Evolutionary conservation across 2,888 invertebrate species (phyloP).

Genomic region (Lapara coniferarum): DNA sequence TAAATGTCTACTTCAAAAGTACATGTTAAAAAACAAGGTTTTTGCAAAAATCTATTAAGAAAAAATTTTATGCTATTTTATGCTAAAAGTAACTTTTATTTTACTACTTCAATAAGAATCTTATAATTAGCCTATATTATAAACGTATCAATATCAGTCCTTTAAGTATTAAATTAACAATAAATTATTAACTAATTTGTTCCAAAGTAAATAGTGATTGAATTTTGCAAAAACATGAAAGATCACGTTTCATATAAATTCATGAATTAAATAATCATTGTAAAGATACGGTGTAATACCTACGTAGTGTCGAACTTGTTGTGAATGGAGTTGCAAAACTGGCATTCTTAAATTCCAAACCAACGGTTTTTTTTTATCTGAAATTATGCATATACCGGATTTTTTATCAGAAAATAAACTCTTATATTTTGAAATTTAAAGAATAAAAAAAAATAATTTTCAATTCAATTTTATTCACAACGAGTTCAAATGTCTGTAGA

Average conservation of each 20-base stretch:
- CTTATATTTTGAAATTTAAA: neutral
- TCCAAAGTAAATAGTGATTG: slow-evolving; percentile 29
- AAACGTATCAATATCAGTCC: neutral
- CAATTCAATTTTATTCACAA: slow-evolving; percentile 25
- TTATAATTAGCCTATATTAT: neutral
- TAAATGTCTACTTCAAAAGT: neutral
- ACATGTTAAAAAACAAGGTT: neutral
- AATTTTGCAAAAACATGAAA: neutral
- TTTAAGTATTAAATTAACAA: too few species aligned
- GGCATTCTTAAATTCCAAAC: neutral
- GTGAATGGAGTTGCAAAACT: slow-evolving; percentile 35
- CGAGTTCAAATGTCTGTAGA: slow-evolving; percentile 35
- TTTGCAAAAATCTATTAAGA: neutral
- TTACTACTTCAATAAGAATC: neutral
- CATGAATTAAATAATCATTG: slow-evolving; percentile 55
- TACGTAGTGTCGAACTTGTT: slow-evolving; percentile 39
- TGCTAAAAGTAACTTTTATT: too few species aligned
- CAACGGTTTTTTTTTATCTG: too few species aligned
- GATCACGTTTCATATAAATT: slow-evolving; percentile 32
- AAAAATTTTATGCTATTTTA: neutral
- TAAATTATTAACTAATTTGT: slow-evolving; percentile 11
- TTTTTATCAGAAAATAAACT: too few species aligned
- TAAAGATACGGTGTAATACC: slow-evolving; percentile 59
- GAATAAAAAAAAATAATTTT: too few species aligned
- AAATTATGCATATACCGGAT: too few species aligned